phyloP scores from a whole-genome alignment of 2,797 vertebrate species.

The Eutrigla gurnardus region DNA sequence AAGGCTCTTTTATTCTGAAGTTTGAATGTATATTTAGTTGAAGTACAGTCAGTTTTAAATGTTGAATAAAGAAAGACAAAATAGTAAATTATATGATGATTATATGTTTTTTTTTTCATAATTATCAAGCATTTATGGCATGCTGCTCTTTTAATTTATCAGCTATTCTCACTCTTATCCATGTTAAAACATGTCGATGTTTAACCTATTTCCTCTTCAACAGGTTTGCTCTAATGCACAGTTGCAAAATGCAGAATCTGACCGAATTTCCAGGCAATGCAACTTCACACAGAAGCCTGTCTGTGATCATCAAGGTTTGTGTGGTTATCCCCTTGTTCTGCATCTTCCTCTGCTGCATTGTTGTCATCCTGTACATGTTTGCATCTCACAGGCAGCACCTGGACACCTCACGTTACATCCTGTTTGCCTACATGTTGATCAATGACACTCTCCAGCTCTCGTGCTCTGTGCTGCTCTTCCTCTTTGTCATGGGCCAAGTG shows the following conservation, averaged over 20 bases:
- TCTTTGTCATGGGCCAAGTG: constrained; percentile 64
- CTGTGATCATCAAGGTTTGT: constrained; percentile 78
- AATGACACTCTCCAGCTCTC: constrained; percentile 83
- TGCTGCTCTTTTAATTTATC: not conserved
- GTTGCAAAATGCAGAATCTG: constrained; percentile 78
- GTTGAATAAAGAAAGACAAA: not conserved
- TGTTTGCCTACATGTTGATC: constrained; percentile 84
- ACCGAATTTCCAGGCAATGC: constrained; percentile 65
- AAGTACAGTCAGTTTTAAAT: not conserved
- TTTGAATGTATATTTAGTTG: not conserved
- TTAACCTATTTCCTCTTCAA: constrained; percentile 10
- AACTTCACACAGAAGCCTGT: constrained; percentile 56
- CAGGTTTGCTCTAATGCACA: too few relatives aligned
- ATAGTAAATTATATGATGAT: too few relatives aligned
- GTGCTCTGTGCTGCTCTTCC: constrained; percentile 78
- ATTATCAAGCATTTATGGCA: not conserved
- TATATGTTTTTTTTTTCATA: not conserved
- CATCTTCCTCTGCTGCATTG: constrained; percentile 78
- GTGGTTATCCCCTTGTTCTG: constrained; percentile 77
- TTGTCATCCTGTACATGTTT: constrained; percentile 80
- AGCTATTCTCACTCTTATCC: not conserved
- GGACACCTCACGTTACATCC: constrained; percentile 81
- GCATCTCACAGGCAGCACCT: constrained; percentile 80
- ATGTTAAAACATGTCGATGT: not conserved
- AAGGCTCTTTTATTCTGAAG: too few relatives aligned